phyloP scores from a whole-genome alignment of 2,888 invertebrate species.

The Lochmaea crataegi region DNA sequence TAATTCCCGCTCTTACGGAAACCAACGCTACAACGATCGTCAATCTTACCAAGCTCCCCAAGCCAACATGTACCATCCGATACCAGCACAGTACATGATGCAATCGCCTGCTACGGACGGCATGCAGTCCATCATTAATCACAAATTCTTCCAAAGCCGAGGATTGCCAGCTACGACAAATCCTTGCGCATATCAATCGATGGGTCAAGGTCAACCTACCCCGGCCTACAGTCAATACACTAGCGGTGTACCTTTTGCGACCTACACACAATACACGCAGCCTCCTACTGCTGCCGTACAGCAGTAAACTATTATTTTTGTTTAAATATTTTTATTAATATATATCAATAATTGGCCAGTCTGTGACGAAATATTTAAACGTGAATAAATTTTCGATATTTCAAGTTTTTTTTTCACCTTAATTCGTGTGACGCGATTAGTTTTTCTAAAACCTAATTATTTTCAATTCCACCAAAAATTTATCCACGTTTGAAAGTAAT shows the following conservation, averaged over 20 bases:
- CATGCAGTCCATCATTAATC: conserved; percentile 71
- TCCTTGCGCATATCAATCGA: conserved; percentile 71
- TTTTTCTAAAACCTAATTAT: background rate
- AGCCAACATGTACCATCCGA: conserved; percentile 57
- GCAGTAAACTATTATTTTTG: conserved; percentile 69
- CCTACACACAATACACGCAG: conserved; percentile 71
- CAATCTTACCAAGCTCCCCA: conserved; percentile 57
- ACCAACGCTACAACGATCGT: conserved; percentile 56
- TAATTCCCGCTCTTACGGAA: conserved; percentile 57
- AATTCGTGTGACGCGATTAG: background rate
- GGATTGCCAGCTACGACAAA: conserved; percentile 69
- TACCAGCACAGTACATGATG: conserved; percentile 65
- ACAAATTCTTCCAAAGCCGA: conserved; percentile 80
- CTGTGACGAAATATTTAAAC: conserved; percentile 5
- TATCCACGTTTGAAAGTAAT: conserved; percentile 3
- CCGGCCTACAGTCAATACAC: conserved; percentile 74
- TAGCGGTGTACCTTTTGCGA: conserved; percentile 73
- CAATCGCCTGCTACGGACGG: conserved; percentile 63
- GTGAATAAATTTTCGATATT: conserved; percentile 11
- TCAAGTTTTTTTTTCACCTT: background rate
- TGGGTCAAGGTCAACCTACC: conserved; percentile 66
- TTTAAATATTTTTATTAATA: conserved; percentile 20
- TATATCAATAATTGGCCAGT: conserved; percentile 17
- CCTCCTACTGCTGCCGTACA: conserved; percentile 76
- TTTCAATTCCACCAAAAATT: conserved; percentile 26